phyloP scores from a whole-genome alignment of 1,140 invertebrate species.

The Sycobia sp. region DNA sequence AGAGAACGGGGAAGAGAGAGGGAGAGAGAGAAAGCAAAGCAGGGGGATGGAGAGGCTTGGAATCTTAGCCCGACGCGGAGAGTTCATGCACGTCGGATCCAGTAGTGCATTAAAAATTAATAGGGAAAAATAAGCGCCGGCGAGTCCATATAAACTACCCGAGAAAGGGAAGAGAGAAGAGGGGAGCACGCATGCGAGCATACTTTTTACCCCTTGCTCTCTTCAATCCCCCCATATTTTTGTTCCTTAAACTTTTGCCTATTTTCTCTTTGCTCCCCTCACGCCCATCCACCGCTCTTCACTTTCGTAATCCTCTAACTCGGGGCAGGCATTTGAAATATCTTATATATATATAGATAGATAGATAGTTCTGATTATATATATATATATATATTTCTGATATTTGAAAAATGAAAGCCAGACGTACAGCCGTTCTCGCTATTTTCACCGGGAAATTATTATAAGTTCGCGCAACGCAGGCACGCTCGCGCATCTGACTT shows the following conservation, averaged over 20 bases:
- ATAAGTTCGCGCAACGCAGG: not conserved
- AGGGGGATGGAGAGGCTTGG: no score
- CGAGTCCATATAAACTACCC: conserved; percentile 16
- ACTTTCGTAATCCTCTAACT: not conserved
- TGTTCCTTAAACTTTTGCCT: not conserved
- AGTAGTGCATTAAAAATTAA: conserved; percentile 37
- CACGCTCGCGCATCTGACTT: no score
- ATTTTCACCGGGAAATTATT: not conserved
- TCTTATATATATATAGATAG: no score
- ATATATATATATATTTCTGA: no score
- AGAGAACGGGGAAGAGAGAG: no score
- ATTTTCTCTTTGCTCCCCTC: no score
- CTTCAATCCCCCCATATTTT: not conserved
- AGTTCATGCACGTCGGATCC: conserved; percentile 16
- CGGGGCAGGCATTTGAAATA: not conserved
- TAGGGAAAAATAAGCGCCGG: conserved; percentile 30
- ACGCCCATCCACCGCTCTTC: no score
- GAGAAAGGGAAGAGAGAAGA: conserved; percentile 5
- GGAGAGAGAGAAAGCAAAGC: no score
- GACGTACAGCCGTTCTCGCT: not conserved
- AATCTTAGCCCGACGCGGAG: not conserved
- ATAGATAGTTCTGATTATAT: no score
- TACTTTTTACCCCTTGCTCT: not conserved
- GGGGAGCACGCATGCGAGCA: not conserved
- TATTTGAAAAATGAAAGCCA: conserved; percentile 15